Evolutionary conservation across 2,888 invertebrate species (phyloP), one percentile per base, ranked within the genome.

Genomic region (Hemicrepidius hirtus): DNA sequence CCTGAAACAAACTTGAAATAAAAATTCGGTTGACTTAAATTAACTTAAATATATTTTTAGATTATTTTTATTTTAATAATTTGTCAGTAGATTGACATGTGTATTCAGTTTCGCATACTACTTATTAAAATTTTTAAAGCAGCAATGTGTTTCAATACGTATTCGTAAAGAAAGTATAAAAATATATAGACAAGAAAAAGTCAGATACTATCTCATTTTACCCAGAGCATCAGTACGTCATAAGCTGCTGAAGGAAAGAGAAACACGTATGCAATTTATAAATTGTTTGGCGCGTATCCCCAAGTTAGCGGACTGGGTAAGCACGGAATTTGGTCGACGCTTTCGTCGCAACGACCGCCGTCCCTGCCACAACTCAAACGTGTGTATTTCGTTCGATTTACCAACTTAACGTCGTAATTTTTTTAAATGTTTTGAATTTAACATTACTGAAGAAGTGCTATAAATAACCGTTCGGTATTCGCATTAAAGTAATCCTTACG

Each of bases 251-350:
- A 64, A 62, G 73, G 71, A 73, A 75, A 77, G 74, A 71, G 70
- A 73, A 71, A 74, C 69, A 68, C 74, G 74, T 78, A 70, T 66
- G 71, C 73, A 77, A 78, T 79, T 79, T 79, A 77, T 77, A 77
- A 79, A 77, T 77, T 78, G 77, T 79, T 82, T 82, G 82, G 82
- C 81, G 74, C 65, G 68, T 72, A 76, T 80, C 81, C 81, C 80
- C 78, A 80, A 79, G 75, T 80, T 79, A 78, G 80, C 75, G 79
- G 77, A 78, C 80, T 79, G 70, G 70, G 65, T 59, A 49, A 71
- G 71, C 59, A 20, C 66, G 65, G 66, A 65, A 70, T 70, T 57
- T 71, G 40, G 66, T 59, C 37, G 59, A 71, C 66, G 60, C 37
- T 66, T 53, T 71, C 60, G 65, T 66, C 49, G 65, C 44, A 41